Conservation (phyloP, 2,888 invertebrate genomes). For the Heliconius sara region DNA sequence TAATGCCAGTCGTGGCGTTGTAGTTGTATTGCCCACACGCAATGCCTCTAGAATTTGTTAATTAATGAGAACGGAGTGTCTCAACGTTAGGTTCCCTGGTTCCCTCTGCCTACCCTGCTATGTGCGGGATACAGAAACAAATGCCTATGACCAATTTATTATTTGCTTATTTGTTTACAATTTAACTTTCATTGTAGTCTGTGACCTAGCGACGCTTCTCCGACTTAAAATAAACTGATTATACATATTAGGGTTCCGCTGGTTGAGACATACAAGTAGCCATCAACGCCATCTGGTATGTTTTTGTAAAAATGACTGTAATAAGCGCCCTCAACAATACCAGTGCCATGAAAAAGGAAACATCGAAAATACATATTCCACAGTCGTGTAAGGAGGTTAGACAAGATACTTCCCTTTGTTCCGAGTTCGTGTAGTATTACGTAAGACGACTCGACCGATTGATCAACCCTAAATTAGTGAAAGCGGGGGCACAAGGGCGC, state of each 20-base stretch:
- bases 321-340: slow-evolving; percentile 22
- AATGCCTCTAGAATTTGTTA: no score
- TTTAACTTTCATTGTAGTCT: not conserved
- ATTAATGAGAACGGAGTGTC: not conserved
- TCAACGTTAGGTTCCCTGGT: not conserved
- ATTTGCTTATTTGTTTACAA: not conserved
- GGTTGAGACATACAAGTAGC: not conserved
- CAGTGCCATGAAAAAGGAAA: not conserved
- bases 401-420: slow-evolving; percentile 16
- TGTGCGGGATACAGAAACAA: not conserved
- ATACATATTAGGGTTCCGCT: not conserved
- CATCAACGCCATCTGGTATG: slow-evolving; percentile 40
- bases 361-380: slow-evolving; percentile 2
- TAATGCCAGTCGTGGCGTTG: no score
- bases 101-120: no score
- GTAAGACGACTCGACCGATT: slow-evolving; percentile 75
- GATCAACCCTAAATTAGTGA: slow-evolving; percentile 83
- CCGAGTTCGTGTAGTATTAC: slow-evolving; percentile 69
- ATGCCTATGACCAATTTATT: not conserved
- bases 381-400: slow-evolving; percentile 15
- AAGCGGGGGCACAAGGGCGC: slow-evolving; percentile 63
- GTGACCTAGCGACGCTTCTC: slow-evolving; percentile 1
- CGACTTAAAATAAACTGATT: slow-evolving; percentile 8
- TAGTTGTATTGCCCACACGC: no score
- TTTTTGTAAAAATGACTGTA: slow-evolving; percentile 32